A percentile compares a stretch with the other conserved stretches of the same genome.
Conservation (phyloP, 2,888 invertebrate species). For the Acronicta alni region DNA sequence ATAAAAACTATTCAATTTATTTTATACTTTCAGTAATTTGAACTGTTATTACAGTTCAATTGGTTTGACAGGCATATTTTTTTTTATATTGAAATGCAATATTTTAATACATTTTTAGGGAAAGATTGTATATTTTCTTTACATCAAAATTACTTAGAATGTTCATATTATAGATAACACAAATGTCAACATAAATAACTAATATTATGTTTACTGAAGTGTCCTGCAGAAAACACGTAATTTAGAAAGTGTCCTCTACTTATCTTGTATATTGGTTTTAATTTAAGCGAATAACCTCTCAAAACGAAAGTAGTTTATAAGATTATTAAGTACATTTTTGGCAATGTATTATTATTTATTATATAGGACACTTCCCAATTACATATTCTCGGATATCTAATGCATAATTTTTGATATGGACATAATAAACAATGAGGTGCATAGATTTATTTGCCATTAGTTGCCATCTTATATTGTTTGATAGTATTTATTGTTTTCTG, state of each 20-base stretch:
- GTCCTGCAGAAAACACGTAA: constrained; percentile 21
- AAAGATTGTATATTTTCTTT: too few species aligned
- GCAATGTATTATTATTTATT: too few species aligned
- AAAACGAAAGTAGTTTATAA: background rate
- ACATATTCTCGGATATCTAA: constrained; percentile 27
- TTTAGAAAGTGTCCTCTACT: constrained; percentile 37
- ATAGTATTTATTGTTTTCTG: constrained; percentile 87
- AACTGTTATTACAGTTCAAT: background rate
- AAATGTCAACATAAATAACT: too few species aligned
- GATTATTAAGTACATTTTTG: background rate
- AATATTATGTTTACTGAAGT: background rate
- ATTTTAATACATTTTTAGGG: background rate
- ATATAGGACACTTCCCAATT: constrained; percentile 38
- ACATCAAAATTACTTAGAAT: too few species aligned
- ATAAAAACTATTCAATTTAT: background rate
- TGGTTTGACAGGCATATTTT: too few species aligned
- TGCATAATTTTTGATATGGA: constrained; percentile 44
- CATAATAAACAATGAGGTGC: constrained; percentile 73
- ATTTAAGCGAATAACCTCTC: background rate
- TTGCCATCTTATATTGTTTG: constrained; percentile 83
- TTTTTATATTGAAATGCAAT: background rate
- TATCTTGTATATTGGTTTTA: constrained; percentile 2
- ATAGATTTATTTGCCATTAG: constrained; percentile 74
- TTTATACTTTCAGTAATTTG: background rate
- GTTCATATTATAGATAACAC: too few species aligned